Base-by-base conservation (phyloP, 2,888 invertebrate genomes). In the Drosophila ezoana region DNA sequence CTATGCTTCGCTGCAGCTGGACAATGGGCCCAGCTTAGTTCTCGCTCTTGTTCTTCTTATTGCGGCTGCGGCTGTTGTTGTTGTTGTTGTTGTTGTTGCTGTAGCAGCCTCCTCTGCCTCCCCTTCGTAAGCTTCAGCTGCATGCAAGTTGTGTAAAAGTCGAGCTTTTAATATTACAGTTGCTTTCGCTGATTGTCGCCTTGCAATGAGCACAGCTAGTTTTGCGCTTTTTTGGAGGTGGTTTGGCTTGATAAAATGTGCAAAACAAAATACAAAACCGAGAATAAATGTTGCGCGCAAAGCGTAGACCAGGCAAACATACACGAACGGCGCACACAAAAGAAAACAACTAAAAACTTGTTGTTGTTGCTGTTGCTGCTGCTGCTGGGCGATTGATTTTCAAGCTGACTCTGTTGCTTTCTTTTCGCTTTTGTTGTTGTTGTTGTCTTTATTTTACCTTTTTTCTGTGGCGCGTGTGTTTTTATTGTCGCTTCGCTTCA, bases 141-240 rank as follows among this genome's bases (percentile, higher is more conserved):
- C 74, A 87, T 87, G 86, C 72, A 72, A 70, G 74, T 81, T 77
- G 64, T 87, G 79, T 81, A 84, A 87, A 74, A 62, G 66, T 60
- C 41, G 53, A 77, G 78, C 78, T 87, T 84, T 72, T 58, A 41
- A 61, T 69, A 62, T 64, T 65, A 52, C 62, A 68, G 57, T 71
- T 66, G 61, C 60, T 63, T 76, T 66, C 53, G 23, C 40, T 40
- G 49, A 68, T 61, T 43, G 53, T 65, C 67, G 57, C 60, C 60
- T 57, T 59, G 59, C 66, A 72, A 48, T 66, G 51, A 62, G 43
- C 70, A 59, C 48, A 67, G 72, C 75, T 76, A 62, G 76, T 71
- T 77, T 76, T 79, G 81, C 68, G 66, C 85, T 82, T 82, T 88
- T 89, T 89, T 78, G 79, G 85, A 76, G 76, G 74, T 77, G 73